phyloP scores from a whole-genome alignment of 2,888 invertebrate species.

The Pristionchus maxplancki region DNA sequence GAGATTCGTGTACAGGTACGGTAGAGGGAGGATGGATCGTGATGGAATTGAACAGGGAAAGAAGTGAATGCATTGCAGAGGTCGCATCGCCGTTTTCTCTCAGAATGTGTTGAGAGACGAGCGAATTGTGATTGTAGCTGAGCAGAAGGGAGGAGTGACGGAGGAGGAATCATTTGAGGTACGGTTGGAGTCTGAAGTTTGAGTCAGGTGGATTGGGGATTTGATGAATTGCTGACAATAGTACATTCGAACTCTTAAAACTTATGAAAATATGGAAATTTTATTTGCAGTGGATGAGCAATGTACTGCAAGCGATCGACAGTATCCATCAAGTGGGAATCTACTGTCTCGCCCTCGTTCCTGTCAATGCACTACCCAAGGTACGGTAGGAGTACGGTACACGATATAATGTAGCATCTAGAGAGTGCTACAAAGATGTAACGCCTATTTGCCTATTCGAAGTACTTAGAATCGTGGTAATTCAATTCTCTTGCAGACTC shows the following conservation, averaged over 20 bases:
- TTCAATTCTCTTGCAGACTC: constrained; percentile 82
- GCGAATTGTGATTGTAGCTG: constrained; percentile 97
- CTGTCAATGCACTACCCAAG: constrained; percentile 97
- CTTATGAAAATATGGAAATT: no score
- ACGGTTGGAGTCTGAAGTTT: neutral
- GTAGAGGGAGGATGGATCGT: no score
- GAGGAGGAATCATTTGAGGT: constrained; percentile 87
- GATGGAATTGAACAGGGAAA: no score
- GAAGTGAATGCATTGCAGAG: constrained; percentile 78
- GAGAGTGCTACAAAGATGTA: no score
- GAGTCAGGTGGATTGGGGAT: neutral
- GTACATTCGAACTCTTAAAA: no score
- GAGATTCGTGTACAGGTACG: constrained; percentile 92
- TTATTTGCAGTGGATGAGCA: constrained; percentile 98
- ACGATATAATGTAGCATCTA: neutral
- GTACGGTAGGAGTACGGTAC: constrained; percentile 73
- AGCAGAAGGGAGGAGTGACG: constrained; percentile 97
- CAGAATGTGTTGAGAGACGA: constrained; percentile 95
- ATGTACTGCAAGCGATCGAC: constrained; percentile 96
- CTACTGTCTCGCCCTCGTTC: constrained; percentile 96
- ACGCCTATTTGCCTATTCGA: neutral
- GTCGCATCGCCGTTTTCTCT: constrained; percentile 97
- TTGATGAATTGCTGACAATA: neutral
- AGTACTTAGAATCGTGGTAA: no score
- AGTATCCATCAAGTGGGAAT: constrained; percentile 99